Conservation (phyloP, 1,140 invertebrate species). For the Atta cephalotes region DNA sequence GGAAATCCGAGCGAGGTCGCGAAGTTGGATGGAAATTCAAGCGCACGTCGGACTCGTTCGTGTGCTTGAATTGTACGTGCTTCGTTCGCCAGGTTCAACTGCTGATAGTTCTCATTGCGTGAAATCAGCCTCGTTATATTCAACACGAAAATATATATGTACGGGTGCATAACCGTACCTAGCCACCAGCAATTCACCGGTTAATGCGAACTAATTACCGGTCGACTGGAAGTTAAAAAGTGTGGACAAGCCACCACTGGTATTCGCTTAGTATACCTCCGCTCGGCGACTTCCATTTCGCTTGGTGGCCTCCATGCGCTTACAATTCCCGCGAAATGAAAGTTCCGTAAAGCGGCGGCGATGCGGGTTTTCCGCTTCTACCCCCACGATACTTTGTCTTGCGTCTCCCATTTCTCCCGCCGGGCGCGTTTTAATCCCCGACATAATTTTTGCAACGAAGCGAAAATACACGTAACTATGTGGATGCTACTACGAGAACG, state of each 20-base stretch:
- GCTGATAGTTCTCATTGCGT: constrained; percentile 47
- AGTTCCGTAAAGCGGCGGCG: constrained; percentile 66
- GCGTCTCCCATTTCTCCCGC: constrained; percentile 14
- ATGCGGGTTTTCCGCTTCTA: constrained; percentile 19
- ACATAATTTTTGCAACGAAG: constrained; percentile 72
- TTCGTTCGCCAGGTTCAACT: constrained; percentile 20
- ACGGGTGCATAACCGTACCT: not conserved
- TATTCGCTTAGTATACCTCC: constrained; percentile 44
- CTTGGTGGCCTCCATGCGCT: constrained; percentile 1
- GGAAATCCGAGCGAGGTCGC: constrained; percentile 53
- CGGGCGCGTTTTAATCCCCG: constrained; percentile 61
- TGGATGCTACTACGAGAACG: constrained; percentile 53
- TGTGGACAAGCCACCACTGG: constrained; percentile 79
- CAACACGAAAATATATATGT: not conserved
- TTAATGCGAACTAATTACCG: constrained; percentile 84
- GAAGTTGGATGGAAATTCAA: constrained; percentile 56
- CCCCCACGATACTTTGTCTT: constrained; percentile 44
- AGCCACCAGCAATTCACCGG: constrained; percentile 62
- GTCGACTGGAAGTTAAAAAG: constrained; percentile 83
- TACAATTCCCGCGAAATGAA: constrained; percentile 71
- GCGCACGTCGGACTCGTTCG: constrained; percentile 47
- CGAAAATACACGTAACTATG: constrained; percentile 45
- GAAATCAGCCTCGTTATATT: constrained; percentile 47
- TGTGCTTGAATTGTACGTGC: constrained; percentile 18
- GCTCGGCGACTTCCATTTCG: constrained; percentile 36